These are phyloP conservation scores for Noctua pronuba DNA, from an alignment of 2,888 invertebrate species.

Conservation along the genomic window DNA sequence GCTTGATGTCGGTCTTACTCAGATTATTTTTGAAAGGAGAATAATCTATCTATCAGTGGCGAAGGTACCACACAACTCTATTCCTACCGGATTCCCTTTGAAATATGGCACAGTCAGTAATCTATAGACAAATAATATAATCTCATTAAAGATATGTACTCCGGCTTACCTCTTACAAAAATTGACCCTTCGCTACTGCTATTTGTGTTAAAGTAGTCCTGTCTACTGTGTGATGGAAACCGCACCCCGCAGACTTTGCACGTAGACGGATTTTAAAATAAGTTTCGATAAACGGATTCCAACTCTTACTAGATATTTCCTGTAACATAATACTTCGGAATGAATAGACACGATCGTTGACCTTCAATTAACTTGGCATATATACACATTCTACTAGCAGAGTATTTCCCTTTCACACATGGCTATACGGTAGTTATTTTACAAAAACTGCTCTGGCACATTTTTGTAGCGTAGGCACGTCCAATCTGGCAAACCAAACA, in stretches of 20 bases:
- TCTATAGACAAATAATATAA: no score
- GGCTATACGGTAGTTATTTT: not conserved
- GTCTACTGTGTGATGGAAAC: conserved; percentile 2
- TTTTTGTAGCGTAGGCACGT: not conserved
- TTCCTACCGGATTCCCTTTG: no score
- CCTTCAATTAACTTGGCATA: conserved; percentile 6
- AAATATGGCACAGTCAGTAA: no score
- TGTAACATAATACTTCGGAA: not conserved
- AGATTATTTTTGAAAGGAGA: conserved; percentile 1
- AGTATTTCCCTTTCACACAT: not conserved
- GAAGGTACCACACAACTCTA: no score
- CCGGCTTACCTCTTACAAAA: no score
- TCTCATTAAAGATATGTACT: no score
- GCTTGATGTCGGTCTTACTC: not conserved
- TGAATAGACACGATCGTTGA: no score
- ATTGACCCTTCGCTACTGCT: no score
- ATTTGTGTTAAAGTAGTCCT: not conserved
- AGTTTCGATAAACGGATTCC: not conserved
- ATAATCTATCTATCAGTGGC: no score
- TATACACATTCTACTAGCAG: not conserved
- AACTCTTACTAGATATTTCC: not conserved
- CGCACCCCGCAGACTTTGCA: not conserved
- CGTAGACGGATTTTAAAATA: not conserved
- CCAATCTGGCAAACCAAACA: no score
- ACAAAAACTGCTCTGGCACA: not conserved